phyloP scores from a whole-genome alignment of 2,113 vertebrate genomes.

The Cairina moschata region DNA sequence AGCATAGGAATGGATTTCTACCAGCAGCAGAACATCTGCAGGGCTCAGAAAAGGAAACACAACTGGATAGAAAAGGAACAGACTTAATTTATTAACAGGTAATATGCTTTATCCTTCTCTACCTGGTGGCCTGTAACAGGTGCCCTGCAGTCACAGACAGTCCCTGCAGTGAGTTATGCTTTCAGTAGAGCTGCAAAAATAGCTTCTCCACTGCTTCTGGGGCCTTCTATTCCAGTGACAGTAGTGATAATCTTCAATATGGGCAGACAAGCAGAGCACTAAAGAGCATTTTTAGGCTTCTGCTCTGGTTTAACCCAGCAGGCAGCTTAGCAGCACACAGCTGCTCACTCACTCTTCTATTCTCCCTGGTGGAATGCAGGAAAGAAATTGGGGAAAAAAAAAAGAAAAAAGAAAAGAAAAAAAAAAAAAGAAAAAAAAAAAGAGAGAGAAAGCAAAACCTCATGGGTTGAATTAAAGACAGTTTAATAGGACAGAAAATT shows the following conservation, averaged over 20 bases:
- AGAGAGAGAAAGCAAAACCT: no score
- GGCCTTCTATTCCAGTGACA: neutral
- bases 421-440: no score
- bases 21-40: neutral
- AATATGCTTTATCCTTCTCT: neutral
- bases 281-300: neutral
- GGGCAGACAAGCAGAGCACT: neutral
- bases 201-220: neutral
- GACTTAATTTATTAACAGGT: neutral
- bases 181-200: neutral
- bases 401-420: no score
- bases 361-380: no score
- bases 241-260: neutral
- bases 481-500: no score
- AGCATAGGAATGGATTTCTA: neutral
- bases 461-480: no score
- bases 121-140: neutral
- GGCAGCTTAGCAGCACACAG: no score
- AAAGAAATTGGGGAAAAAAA: no score
- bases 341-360: no score
- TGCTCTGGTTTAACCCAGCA: no score
- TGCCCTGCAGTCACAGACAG: neutral
- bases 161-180: neutral
- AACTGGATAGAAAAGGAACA: accelerated
- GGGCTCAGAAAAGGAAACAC: neutral